Evolutionary conservation across 2,888 invertebrate genomes (phyloP).

Genomic region (Mantis religiosa): DNA sequence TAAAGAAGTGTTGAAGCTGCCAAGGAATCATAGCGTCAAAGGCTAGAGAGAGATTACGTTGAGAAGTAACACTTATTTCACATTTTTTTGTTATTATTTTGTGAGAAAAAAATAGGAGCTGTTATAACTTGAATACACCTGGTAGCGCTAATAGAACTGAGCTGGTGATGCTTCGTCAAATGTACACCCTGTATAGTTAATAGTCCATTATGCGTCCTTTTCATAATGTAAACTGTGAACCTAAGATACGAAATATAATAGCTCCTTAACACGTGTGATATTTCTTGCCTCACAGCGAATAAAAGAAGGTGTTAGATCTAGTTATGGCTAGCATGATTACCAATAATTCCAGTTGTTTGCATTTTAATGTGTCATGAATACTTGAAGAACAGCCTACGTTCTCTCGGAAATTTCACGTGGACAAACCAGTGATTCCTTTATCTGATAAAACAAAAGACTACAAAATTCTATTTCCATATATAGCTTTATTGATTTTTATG

Average conservation of each 20-base stretch:
- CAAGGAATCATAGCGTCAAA: too few species aligned
- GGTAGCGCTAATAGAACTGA: too few species aligned
- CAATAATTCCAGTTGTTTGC: neutral
- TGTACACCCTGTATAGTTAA: neutral
- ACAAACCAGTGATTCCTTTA: neutral
- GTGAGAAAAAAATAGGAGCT: too few species aligned
- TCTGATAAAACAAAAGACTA: too few species aligned
- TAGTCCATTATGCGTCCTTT: neutral
- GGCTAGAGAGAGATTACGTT: too few species aligned
- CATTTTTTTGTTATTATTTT: too few species aligned
- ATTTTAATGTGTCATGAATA: neutral
- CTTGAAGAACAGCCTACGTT: neutral
- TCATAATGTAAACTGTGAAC: neutral
- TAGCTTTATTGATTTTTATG: too few species aligned
- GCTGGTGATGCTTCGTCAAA: too few species aligned
- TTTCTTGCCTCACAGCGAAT: neutral
- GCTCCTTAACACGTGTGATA: neutral
- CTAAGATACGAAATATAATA: neutral
- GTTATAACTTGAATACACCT: too few species aligned
- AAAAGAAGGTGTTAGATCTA: neutral
- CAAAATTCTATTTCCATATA: too few species aligned
- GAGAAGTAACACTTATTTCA: too few species aligned
- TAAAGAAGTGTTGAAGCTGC: too few species aligned
- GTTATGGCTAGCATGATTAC: neutral
- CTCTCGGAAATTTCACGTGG: neutral